Evolutionary conservation across 2,888 invertebrate species (phyloP), one percentile per base, ranked within the genome.

Genomic region (Agonum fuliginosum): DNA sequence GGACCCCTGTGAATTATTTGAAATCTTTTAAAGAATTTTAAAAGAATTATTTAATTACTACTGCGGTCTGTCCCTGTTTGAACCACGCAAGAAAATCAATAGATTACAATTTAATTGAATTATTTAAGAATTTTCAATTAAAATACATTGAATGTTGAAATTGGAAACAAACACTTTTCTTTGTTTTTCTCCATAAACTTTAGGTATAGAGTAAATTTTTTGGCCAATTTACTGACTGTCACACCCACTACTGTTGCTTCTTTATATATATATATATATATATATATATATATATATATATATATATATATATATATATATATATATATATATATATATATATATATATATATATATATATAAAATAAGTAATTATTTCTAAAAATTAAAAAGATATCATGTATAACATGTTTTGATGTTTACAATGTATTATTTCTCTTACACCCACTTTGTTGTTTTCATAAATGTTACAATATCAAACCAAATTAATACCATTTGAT

Each of bases 21-120:
- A 67, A 37, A 67, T 67, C 67, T 65, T 65, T 54, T 30, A 8
- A 62, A 62, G 62, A 27, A 34, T 62, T 62, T 62, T 67, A 67
- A 67, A 67, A 67, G 67, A 67, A 67, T 67, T 67, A 67, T 43
- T 37, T 67, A 67, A 67, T 67, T 67, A 67, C 43, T 67, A 22
- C 22, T 37, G 67, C 10, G 67, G 67, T 43, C 41, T 41, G 43
- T 24, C 41, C 41, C 20, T 24, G 37, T 41, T 20, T 67, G 54
- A 54, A 24, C 24, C 51, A 51, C 51, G 22, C 51, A 51, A 67
- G 41, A 67, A 62, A 67, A 67, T 67, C 67, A 67, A 67, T 67
- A 67, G 54, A 12, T 20, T 6, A 54, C n/a, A 54, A 54, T 54
- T 54, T 54, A 24, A 54, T 54, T 54, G 12, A 54, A 54, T 54